phyloP scores from a whole-genome alignment of 1,140 invertebrate species.

The Heliconius hermathena region DNA sequence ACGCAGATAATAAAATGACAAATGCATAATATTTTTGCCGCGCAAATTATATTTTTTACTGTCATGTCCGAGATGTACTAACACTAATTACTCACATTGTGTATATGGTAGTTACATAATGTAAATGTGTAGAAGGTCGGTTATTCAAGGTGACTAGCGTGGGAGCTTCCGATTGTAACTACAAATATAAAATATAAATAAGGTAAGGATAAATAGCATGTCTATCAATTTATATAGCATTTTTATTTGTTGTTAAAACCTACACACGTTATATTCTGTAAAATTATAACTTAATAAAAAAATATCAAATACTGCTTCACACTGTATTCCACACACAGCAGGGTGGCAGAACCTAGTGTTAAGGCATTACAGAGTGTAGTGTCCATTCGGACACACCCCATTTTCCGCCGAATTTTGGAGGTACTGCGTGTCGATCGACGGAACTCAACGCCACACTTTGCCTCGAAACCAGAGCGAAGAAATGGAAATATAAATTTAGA shows the following conservation, averaged over 20 bases:
- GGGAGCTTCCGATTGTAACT: slow-evolving; percentile 32
- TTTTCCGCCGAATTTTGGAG: too few relatives aligned
- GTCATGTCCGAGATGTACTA: slow-evolving; percentile 1
- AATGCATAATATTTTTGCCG: slow-evolving; percentile 4
- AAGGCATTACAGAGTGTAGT: too few relatives aligned
- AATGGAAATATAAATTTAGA: too few relatives aligned
- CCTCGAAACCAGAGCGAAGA: too few relatives aligned
- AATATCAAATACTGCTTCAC: too few relatives aligned
- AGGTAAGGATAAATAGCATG: slow-evolving; percentile 5
- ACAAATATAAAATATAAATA: slow-evolving; percentile 15
- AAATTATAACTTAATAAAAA: neutral
- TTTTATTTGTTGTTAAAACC: slow-evolving; percentile 4
- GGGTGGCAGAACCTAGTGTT: too few relatives aligned
- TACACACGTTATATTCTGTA: neutral
- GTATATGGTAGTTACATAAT: slow-evolving; percentile 28
- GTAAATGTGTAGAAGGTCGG: slow-evolving; percentile 24
- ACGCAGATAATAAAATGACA: neutral
- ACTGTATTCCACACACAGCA: too few relatives aligned
- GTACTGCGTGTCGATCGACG: too few relatives aligned
- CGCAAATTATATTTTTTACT: neutral
- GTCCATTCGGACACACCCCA: too few relatives aligned
- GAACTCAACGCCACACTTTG: too few relatives aligned
- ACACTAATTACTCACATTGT: slow-evolving; percentile 19
- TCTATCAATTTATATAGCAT: neutral
- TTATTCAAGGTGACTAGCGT: slow-evolving; percentile 36